phyloP scores from a whole-genome alignment of 2,888 invertebrate species.

The Rotaria macrura region DNA sequence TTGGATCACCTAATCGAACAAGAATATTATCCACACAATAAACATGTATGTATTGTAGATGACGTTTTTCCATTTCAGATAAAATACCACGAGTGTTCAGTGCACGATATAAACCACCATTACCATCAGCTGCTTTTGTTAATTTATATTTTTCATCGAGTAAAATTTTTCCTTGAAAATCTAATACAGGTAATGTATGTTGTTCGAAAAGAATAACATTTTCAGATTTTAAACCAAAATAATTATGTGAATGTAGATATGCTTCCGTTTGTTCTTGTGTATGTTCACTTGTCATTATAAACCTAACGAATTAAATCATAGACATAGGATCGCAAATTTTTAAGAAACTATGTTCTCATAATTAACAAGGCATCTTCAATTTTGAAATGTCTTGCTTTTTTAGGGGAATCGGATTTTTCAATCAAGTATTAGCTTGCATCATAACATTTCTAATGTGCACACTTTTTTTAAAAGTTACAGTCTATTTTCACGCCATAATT shows the following conservation, averaged over 20 bases:
- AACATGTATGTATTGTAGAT: slow-evolving; percentile 77
- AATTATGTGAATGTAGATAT: slow-evolving; percentile 68
- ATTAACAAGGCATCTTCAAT: no score
- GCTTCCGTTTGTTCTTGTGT: slow-evolving; percentile 72
- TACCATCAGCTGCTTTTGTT: slow-evolving; percentile 71
- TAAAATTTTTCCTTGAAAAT: slow-evolving; percentile 81
- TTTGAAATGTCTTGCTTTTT: no score
- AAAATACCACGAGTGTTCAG: slow-evolving; percentile 57
- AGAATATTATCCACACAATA: slow-evolving; percentile 98
- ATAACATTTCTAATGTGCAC: no score
- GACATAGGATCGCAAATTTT: no score
- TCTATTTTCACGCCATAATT: no score
- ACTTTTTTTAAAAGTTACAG: no score
- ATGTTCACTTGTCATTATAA: slow-evolving; percentile 94
- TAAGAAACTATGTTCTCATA: no score
- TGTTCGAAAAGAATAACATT: slow-evolving; percentile 81
- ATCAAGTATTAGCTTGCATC: no score
- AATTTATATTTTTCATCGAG: slow-evolving; percentile 67
- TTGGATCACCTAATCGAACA: slow-evolving; percentile 90
- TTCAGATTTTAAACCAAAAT: slow-evolving; percentile 71
- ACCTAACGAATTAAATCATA: slow-evolving; percentile 56
- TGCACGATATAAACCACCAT: slow-evolving; percentile 56
- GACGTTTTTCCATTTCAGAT: slow-evolving; percentile 66
- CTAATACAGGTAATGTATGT: slow-evolving; percentile 81
- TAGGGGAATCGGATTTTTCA: no score